Evolutionary conservation across 2,888 invertebrate genomes (phyloP), one percentile per base, ranked within the genome.

Genomic region (Chloromyia formosa): DNA sequence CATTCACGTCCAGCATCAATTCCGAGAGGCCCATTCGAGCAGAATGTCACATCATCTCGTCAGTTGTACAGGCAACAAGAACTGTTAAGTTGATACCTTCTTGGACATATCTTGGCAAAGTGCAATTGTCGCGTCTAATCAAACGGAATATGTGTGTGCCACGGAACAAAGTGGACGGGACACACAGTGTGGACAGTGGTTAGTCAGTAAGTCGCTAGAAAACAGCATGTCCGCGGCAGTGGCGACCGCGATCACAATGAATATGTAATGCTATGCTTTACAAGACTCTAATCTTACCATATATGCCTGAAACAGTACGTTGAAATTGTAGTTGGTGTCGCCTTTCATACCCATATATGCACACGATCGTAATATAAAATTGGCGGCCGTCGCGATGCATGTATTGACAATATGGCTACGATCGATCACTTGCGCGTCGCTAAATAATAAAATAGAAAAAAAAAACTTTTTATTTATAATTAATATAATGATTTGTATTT

Each of bases 61-160:
- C 54, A 69, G 16, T 66, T 49, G 54, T 27, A 23, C 16, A 45
- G n/a, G 22, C 68, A 35, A 27, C 60, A 66, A 61, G 62, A 62
- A 53, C 68, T 45, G 42, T 66, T 42, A 45, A 42, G 16, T 49
- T 53, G 68, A 35, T 69, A 49, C 66, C 16, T 22, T 23, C 61
- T 18, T 66, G 20, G 49, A 20, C 35, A 14, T 69, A 16, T 69
- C 20, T 58, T 56, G 71, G 45, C 20, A 58, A 71, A 71, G 58
- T 71, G 71, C 71, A 35, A 71, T 71, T 71, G 71, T 71, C 71
- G 42, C 20, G 18, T 56, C 71, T 71, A 71, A 71, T 71, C 71
- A 71, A 71, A 71, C 40, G 62, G 62, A 66, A 49, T 49, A 66
- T 49, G 49, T 42, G 62, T 42, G 16, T 10, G 14, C 49, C 2